These are phyloP conservation scores for Zalophus californianus DNA, from an alignment of 2,797 vertebrate species.

Conservation along the genomic window DNA sequence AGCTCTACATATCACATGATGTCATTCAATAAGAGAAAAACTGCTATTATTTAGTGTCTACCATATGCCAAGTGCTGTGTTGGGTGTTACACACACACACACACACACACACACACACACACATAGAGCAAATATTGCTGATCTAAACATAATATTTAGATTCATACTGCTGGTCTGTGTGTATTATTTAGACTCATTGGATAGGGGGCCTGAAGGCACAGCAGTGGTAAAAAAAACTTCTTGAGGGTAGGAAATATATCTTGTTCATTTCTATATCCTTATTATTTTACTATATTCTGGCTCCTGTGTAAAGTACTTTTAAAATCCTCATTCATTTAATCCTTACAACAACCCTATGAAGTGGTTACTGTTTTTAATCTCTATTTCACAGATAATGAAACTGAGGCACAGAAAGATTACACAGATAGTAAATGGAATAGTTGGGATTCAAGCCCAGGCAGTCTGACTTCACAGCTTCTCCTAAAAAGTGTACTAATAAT, in stretches of 20 bases:
- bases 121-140: not conserved
- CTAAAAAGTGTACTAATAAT: not conserved
- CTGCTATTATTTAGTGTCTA: not conserved
- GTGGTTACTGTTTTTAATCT: not conserved
- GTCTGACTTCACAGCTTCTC: not conserved
- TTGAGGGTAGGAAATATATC: not conserved
- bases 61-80: not conserved
- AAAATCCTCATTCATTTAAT: not conserved
- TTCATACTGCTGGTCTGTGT: not conserved
- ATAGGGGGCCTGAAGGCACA: not conserved
- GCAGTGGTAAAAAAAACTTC: not conserved
- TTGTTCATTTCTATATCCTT: not conserved
- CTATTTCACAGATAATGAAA: not conserved
- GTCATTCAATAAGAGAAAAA: not conserved
- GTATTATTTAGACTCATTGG: not conserved
- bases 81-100: not conserved
- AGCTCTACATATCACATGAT: not conserved
- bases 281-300: not conserved
- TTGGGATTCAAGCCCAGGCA: too few relatives aligned
- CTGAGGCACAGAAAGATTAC: not conserved
- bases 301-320: not conserved
- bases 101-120: not conserved
- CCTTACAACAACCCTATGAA: not conserved
- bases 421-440: not conserved
- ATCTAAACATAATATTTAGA: not conserved